These are phyloP conservation scores for Menidia beryllina DNA, from an alignment of 2,113 vertebrate genomes.

Conservation along the genomic window DNA sequence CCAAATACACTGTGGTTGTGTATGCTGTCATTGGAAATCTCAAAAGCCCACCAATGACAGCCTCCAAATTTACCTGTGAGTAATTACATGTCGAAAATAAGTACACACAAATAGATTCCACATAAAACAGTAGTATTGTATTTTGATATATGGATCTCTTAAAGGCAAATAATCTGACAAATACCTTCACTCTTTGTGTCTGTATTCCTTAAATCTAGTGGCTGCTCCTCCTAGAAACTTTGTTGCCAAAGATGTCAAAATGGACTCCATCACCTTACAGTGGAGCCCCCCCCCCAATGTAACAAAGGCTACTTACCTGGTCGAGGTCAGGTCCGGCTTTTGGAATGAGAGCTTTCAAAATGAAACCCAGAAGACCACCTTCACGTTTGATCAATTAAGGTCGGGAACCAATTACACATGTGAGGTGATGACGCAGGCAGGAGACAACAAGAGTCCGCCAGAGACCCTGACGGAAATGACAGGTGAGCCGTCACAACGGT, in stretches of 20 bases:
- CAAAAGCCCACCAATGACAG: accelerated
- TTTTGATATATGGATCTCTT: no score
- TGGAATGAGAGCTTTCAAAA: accelerated
- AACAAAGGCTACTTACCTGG: accelerated
- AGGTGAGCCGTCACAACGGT: conserved; percentile 51
- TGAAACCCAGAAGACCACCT: accelerated
- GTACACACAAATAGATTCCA: not conserved
- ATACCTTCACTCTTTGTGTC: not conserved
- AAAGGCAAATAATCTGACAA: not conserved
- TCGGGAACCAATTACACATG: conserved; percentile 36
- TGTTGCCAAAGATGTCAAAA: accelerated
- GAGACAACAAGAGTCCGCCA: accelerated
- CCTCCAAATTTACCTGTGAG: conserved; percentile 43
- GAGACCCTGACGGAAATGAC: accelerated
- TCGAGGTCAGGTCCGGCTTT: accelerated
- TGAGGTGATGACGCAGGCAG: not conserved
- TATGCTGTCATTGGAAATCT: not conserved
- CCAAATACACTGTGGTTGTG: conserved; percentile 36
- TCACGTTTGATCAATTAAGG: accelerated
- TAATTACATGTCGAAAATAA: not conserved
- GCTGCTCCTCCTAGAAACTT: accelerated
- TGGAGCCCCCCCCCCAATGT: not conserved
- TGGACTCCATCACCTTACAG: not conserved
- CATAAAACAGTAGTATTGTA: no score
- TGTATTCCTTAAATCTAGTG: conserved; percentile 25